Base-by-base conservation (phyloP, 2,888 invertebrate species). In the Leptopilina myrica region DNA sequence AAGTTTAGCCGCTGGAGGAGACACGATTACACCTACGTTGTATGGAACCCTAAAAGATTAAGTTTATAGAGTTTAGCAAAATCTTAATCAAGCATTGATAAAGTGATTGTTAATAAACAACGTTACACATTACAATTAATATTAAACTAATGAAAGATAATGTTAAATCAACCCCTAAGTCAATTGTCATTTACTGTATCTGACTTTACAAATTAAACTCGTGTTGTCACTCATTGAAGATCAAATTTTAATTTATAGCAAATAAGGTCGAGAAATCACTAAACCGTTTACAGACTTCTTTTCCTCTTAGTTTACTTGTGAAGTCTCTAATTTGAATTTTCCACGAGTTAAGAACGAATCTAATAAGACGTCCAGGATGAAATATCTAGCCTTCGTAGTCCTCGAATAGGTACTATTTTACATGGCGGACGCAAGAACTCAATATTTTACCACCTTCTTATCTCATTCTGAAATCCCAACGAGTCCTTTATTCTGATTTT, bases 381-480 rank as follows among this genome's bases (percentile, higher is more conserved):
- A 82, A 82, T 80, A 81, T 83, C 82, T 80, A 81, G 83, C 84
- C 80, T 83, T 78, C 62, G 79, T 79, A 85, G 78, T 81, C 84
- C 82, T 81, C 81, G 80, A 82, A 84, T 83, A 83, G 84, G 82
- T 81, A 82, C 82, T 86, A 86, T 87, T 86, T 87, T 83, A 85
- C 84, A 82, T 82, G 81, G 85, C 78, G 78, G 79, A 82, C 81
- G 79, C 84, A 84, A 85, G 85, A 86, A 85, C 80, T 85, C 84
- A 83, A 87, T 87, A 87, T 87, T 86, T 86, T 84, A 86, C 80
- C 80, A 78, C 81, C 82, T 80, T 82, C 84, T 86, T 87, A 87
- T 86, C 86, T 85, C 84, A 83, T 85, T 85, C 84, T 83, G 79
- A 83, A 84, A 85, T 86, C 85, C 85, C 82, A 80, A 81, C 82